Conservation (phyloP, 2,888 invertebrate species). For the Hypselothyrea guttata region DNA sequence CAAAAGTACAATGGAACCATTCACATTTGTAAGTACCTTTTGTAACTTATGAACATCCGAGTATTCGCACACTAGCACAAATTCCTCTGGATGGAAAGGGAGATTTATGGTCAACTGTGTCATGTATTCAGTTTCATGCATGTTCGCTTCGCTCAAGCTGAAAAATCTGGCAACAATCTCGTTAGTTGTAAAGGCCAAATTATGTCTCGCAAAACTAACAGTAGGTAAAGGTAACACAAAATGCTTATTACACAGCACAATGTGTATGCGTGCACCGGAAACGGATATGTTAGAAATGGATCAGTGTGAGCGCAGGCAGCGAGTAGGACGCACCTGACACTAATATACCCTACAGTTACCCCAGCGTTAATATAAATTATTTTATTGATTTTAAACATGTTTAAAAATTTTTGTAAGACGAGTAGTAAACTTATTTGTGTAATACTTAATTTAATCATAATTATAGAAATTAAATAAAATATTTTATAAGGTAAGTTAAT, state of each 20-base stretch:
- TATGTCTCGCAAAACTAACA: conserved; percentile 72
- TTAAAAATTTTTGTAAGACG: no score
- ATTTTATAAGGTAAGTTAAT: no score
- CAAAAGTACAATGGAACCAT: neutral
- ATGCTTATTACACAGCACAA: conserved; percentile 76
- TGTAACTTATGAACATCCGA: conserved; percentile 3
- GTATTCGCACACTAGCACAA: conserved; percentile 21
- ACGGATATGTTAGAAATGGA: conserved; percentile 67
- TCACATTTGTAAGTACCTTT: no score
- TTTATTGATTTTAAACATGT: no score
- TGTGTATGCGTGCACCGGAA: conserved; percentile 49
- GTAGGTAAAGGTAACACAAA: conserved; percentile 76
- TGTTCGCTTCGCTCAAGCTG: conserved; percentile 32
- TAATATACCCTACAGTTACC: no score
- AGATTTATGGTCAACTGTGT: conserved; percentile 46
- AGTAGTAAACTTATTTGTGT: no score
- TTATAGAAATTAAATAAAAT: no score
- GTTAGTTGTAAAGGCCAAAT: conserved; percentile 76
- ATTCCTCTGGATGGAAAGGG: conserved; percentile 34
- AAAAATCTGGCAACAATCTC: conserved; percentile 72
- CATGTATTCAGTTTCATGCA: conserved; percentile 56
- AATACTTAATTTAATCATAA: no score
- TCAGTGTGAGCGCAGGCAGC: conserved; percentile 13
- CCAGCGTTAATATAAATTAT: no score
- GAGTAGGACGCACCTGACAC: neutral